These are phyloP conservation scores for Taurulus bubalis DNA, from an alignment of 2,113 vertebrate genomes.

Conservation along the genomic window DNA sequence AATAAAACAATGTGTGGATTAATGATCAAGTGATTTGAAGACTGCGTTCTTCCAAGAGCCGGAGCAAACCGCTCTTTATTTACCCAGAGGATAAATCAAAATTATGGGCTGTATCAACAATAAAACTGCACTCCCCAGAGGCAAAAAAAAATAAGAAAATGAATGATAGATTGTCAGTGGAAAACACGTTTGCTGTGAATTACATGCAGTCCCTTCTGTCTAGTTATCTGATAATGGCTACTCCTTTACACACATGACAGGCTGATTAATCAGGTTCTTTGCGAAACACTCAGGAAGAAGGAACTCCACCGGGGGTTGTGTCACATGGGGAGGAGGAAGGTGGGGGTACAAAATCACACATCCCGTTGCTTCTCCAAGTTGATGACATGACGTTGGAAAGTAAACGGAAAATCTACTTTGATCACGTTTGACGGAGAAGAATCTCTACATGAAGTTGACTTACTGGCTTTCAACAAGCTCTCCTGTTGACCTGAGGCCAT, in stretches of 20 bases:
- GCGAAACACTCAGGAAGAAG: constrained; percentile 16
- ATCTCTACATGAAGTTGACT: background rate
- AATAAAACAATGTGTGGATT: constrained; percentile 85
- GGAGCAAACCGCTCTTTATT: constrained; percentile 72
- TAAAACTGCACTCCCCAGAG: constrained; percentile 52
- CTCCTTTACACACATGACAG: constrained; percentile 54
- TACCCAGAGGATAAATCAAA: constrained; percentile 82
- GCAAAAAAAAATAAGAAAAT: constrained; percentile 31
- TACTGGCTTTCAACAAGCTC: background rate
- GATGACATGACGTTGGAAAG: constrained; percentile 7
- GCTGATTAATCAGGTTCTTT: constrained; percentile 23
- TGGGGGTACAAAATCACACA: background rate
- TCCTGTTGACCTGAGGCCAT: background rate
- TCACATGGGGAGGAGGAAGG: constrained; percentile 36
- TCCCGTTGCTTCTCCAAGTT: no score
- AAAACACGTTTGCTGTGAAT: constrained; percentile 52
- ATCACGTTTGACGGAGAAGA: background rate
- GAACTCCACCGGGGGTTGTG: constrained; percentile 9
- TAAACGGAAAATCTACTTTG: background rate
- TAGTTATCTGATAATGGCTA: constrained; percentile 66
- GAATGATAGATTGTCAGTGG: constrained; percentile 68
- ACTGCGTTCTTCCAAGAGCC: constrained; percentile 72
- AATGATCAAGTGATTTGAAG: constrained; percentile 82
- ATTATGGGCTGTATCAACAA: constrained; percentile 82
- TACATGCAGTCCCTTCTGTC: constrained; percentile 62